These are phyloP conservation scores for Hanleya hanleyi DNA, from an alignment of 2,888 invertebrate genomes.

Conservation along the genomic window DNA sequence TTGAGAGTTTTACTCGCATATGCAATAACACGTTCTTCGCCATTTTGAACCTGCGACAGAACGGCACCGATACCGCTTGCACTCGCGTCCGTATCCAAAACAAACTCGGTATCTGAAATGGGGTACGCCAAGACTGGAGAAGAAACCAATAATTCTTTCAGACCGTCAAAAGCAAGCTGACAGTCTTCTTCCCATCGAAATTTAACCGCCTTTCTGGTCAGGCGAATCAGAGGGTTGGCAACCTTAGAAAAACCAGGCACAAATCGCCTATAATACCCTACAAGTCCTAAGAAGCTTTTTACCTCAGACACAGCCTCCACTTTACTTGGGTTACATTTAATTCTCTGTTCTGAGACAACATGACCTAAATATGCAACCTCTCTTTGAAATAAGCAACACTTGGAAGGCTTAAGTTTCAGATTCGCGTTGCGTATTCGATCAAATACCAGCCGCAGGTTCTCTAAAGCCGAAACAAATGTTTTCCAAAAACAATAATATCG, in stretches of 20 bases:
- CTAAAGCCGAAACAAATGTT: no score
- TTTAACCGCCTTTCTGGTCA: conserved; percentile 22
- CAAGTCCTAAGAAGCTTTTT: conserved; percentile 18
- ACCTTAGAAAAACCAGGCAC: conserved; percentile 10
- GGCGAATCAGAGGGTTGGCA: background rate
- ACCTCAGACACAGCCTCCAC: conserved; percentile 10
- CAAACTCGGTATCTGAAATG: conserved; percentile 22
- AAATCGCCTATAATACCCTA: conserved; percentile 31
- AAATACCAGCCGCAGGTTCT: no score
- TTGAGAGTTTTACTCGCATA: conserved; percentile 37
- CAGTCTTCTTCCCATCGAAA: conserved; percentile 31
- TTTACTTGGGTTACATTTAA: conserved; percentile 16
- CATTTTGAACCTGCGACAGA: conserved; percentile 39
- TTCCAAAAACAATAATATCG: no score
- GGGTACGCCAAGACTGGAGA: conserved; percentile 37
- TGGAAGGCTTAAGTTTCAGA: conserved; percentile 44
- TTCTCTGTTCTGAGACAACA: conserved; percentile 9
- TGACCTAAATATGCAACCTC: conserved; percentile 27
- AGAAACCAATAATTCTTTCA: conserved; percentile 9
- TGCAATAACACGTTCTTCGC: conserved; percentile 40
- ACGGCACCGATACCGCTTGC: conserved; percentile 40
- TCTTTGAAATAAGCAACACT: conserved; percentile 38
- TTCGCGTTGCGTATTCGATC: no score
- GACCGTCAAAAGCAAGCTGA: conserved; percentile 29
- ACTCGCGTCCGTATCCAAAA: conserved; percentile 48